Percentiles rank a stretch among this genome's conserved stretches.
Evolutionary conservation across 2,113 vertebrate species (phyloP).

Genomic region (Oryzias javanicus): DNA sequence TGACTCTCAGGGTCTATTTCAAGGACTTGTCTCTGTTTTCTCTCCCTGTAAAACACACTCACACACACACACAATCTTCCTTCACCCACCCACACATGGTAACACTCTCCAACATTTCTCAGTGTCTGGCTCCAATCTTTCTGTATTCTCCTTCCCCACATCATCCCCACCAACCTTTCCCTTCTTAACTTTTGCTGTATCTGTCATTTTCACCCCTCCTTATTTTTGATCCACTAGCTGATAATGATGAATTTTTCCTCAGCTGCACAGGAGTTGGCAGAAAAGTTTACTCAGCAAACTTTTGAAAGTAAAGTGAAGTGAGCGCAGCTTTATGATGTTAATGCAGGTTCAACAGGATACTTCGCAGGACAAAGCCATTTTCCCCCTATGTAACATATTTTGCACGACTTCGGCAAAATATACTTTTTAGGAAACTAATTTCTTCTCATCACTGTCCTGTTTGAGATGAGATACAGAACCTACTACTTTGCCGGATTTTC

Average conservation of each 20-base stretch:
- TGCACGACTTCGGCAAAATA: constrained; percentile 30
- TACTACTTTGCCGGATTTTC: constrained; percentile 5
- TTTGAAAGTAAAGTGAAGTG: constrained; percentile 57
- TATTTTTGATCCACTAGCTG: constrained; percentile 71
- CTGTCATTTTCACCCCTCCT: constrained; percentile 67
- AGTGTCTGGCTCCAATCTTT: constrained; percentile 64
- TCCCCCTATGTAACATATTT: constrained; percentile 36
- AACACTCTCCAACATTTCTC: constrained; percentile 52
- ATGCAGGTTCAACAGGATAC: constrained; percentile 50
- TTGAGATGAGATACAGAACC: constrained; percentile 11
- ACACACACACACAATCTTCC: constrained; percentile 19
- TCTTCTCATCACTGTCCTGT: constrained; percentile 28
- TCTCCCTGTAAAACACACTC: not conserved
- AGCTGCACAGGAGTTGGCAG: constrained; percentile 58
- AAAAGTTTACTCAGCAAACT: constrained; percentile 71
- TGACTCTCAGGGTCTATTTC: constrained; percentile 50
- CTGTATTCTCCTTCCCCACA: constrained; percentile 58
- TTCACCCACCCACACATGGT: constrained; percentile 25
- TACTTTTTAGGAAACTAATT: constrained; percentile 32
- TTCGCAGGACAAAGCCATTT: constrained; percentile 49
- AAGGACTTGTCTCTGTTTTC: constrained; percentile 34
- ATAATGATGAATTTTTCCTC: constrained; percentile 73
- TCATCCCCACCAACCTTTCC: constrained; percentile 65
- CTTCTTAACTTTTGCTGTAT: constrained; percentile 66
- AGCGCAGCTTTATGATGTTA: constrained; percentile 55